Evolutionary conservation across 2,113 vertebrate genomes (phyloP).

Genomic region (Pampusana beccarii): DNA sequence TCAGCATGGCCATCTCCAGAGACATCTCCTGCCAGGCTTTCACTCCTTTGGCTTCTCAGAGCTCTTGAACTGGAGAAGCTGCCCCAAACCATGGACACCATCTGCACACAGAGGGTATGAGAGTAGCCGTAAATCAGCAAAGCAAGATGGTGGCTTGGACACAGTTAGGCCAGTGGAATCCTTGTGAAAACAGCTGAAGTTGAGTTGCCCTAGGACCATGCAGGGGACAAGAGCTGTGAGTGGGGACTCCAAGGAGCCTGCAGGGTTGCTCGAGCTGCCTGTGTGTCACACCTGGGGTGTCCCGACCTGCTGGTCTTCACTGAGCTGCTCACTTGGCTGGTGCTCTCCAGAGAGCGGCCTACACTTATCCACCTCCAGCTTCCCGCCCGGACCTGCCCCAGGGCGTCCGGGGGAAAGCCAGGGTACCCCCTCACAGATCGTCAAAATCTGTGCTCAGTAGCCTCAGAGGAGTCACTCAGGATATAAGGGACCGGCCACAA

Average conservation of each 20-base stretch:
- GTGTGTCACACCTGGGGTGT: background rate
- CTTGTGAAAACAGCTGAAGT: background rate
- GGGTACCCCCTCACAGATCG: background rate
- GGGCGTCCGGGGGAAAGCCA: background rate
- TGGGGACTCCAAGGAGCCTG: background rate
- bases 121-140: background rate
- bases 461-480: background rate
- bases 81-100: background rate
- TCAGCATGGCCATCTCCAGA: background rate
- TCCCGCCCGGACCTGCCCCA: background rate
- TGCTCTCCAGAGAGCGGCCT: background rate
- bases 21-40: background rate
- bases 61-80: background rate
- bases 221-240: background rate
- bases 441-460: accelerated
- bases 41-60: background rate
- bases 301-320: background rate
- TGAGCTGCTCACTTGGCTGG: background rate
- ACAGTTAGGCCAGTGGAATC: background rate
- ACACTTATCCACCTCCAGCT: background rate
- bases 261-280: background rate
- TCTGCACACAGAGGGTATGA: background rate
- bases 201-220: background rate
- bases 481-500: background rate
- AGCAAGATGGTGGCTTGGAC: background rate